Base-by-base conservation (phyloP, 2,888 invertebrate genomes). In the Globia sparganii region DNA sequence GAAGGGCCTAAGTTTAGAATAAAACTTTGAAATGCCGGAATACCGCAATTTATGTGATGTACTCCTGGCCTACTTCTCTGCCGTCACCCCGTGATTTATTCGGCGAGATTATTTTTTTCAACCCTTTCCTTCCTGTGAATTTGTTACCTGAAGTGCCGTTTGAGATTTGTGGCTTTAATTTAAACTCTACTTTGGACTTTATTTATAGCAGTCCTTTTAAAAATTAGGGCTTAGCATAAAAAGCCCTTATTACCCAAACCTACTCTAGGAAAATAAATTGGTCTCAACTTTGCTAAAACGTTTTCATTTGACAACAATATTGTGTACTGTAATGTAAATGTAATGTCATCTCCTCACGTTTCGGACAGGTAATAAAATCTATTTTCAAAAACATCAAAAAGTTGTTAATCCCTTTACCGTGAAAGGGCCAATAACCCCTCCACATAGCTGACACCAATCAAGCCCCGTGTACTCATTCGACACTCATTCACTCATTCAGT, bases 1-100 rank as follows among this genome's bases (percentile, higher is more conserved):
- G 94, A 91, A 94, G 94, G 94, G 92, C 88, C 89, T 88, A 91
- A 94, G 92, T 94, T 94, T 92, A 89, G 90, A 92, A 92, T 91
- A 92, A 91, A 92, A 93, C 90, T 92, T 91, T 90, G 87, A 79
- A 86, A 89, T 81, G 87, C 88, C 89, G 88, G 88, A 90, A 91
- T 89, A 88, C 78, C 81, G 86, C 90, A 89, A 90, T 91, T 90
- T 90, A 89, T 88, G 89, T 81, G 84, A 73, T 66, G 78, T 82
- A 79, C 86, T 88, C 85, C 81, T 89, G 90, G 88, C 92, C 91
- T 90, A 91, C 88, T 92, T 93, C 56, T 61, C 76, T 85, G 76
- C 81, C 67, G 84, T 84, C 88, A 78, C 83, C 77, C 49, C 49
- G 72, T 85, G 84, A 83, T 85, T 81, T 87, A 84, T 84, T 56